A percentile compares a stretch with the other conserved stretches of the same genome.
Evolutionary conservation across 35 echinoderm and acorn worm species (phyloP).

Genomic region (Holothuria glaberrima): DNA sequence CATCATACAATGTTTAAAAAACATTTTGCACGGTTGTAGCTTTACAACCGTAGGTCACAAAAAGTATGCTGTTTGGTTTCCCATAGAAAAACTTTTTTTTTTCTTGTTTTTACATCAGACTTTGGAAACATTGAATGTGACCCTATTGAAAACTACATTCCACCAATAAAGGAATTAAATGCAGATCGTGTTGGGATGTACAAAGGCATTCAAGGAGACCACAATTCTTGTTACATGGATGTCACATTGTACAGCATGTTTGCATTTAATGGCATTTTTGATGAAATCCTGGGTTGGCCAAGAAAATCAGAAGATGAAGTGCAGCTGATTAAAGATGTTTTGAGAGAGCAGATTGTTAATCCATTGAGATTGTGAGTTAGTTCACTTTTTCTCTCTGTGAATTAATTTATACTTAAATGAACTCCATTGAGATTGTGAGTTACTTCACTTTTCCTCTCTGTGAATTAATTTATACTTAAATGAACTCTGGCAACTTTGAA

Average conservation of each 20-base stretch:
- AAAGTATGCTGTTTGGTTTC: too few species aligned
- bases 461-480: too few species aligned
- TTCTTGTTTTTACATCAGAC: neutral
- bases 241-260: constrained; percentile 92
- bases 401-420: too few species aligned
- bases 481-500: too few species aligned
- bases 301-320: constrained; percentile 45
- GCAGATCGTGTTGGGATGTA: constrained; percentile 39
- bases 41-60: too few species aligned
- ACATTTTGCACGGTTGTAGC: too few species aligned
- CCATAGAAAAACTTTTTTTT: too few species aligned
- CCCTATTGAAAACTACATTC: constrained; percentile 48
- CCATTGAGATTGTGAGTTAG: constrained; percentile 88
- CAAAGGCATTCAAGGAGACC: constrained; percentile 90
- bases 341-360: constrained; percentile 83
- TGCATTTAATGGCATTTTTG: constrained; percentile 82
- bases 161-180: constrained; percentile 34
- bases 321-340: constrained; percentile 44
- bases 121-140: constrained; percentile 79
- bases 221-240: constrained; percentile 96
- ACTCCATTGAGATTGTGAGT: too few species aligned
- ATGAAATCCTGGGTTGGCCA: constrained; percentile 41
- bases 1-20: too few species aligned
- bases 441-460: too few species aligned
- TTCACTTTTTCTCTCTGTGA: too few species aligned